phyloP scores from a whole-genome alignment of 2,797 vertebrate species.

The Malurus splendens region DNA sequence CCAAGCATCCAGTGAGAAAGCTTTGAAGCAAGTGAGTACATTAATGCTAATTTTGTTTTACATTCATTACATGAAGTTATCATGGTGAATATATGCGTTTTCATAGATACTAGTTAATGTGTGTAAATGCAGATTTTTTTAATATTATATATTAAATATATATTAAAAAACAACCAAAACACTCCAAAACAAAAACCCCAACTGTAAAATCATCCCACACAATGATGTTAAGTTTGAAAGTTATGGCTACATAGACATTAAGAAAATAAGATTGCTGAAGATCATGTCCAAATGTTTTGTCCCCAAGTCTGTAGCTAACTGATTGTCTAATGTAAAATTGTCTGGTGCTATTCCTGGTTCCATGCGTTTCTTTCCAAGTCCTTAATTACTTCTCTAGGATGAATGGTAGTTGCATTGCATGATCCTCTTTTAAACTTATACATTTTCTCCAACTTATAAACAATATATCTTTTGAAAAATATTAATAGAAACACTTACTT shows the following conservation, averaged over 20 bases:
- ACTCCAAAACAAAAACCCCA: too few species aligned
- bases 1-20: not conserved
- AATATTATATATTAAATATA: too few species aligned
- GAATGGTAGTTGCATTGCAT: not conserved
- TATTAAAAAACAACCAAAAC: not conserved
- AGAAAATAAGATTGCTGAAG: not conserved
- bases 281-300: not conserved
- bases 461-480: not conserved
- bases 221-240: not conserved
- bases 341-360: not conserved
- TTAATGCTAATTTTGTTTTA: not conserved
- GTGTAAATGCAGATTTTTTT: not conserved
- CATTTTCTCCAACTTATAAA: not conserved
- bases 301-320: not conserved
- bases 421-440: not conserved
- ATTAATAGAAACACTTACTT: not conserved
- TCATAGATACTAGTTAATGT: not conserved
- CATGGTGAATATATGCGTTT: not conserved
- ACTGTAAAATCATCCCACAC: not conserved
- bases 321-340: not conserved
- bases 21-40: not conserved
- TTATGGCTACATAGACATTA: not conserved
- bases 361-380: not conserved
- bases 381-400: not conserved
- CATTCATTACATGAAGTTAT: not conserved